These are phyloP conservation scores for Halcyon smyrnensis DNA, from an alignment of 2,797 vertebrate genomes.

Conservation along the genomic window DNA sequence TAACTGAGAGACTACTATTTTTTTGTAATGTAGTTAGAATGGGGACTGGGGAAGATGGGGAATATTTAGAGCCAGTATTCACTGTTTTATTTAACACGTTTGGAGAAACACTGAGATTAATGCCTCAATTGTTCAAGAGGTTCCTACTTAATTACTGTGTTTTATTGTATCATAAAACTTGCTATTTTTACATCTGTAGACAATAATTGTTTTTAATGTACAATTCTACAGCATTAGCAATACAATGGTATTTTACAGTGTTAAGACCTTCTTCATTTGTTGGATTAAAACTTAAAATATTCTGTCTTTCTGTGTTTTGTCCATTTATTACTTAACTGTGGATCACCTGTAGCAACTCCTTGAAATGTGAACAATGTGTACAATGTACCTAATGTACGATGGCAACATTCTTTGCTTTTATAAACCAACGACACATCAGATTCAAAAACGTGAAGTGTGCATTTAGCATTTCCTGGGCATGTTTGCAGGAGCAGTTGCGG, in stretches of 20 bases:
- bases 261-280: slow-evolving; percentile 56
- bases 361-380: background rate
- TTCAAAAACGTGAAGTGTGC: background rate
- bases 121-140: slow-evolving; percentile 69
- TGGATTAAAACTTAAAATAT: slow-evolving; percentile 73
- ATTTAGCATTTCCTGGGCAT: background rate
- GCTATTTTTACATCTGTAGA: slow-evolving; percentile 80
- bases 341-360: background rate
- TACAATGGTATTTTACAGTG: slow-evolving; percentile 62
- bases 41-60: background rate
- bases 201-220: slow-evolving; percentile 76
- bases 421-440: background rate
- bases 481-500: background rate
- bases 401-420: background rate
- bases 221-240: slow-evolving; percentile 59
- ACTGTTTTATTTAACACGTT: slow-evolving; percentile 64
- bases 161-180: slow-evolving; percentile 76
- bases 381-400: background rate
- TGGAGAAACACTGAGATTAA: slow-evolving; percentile 65
- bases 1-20: slow-evolving; percentile 22
- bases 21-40: slow-evolving; percentile 51
- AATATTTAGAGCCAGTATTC: slow-evolving; percentile 51
- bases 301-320: slow-evolving; percentile 47
- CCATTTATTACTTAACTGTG: background rate
- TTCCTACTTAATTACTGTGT: slow-evolving; percentile 72